Evolutionary conservation across 2,113 vertebrate species (phyloP).

Genomic region (Chascanopsetta lugubris): DNA sequence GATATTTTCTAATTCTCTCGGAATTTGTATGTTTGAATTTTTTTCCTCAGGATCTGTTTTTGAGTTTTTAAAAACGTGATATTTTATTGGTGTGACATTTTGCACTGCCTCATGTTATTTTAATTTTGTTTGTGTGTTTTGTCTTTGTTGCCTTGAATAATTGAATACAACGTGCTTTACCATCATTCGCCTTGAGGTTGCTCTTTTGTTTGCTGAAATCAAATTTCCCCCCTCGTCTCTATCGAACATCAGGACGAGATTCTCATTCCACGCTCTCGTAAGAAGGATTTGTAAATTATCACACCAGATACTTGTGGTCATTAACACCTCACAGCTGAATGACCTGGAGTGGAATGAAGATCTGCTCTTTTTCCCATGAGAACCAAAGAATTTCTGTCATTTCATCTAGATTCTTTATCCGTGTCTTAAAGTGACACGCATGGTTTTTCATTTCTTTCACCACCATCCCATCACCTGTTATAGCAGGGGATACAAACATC

Average conservation of each 20-base stretch:
- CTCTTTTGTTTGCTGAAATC: constrained; percentile 50
- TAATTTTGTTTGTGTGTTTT: constrained; percentile 50
- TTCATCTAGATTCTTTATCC: constrained; percentile 28
- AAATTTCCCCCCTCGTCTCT: constrained; percentile 21
- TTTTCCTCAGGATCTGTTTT: constrained; percentile 80
- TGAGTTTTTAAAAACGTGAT: constrained; percentile 65
- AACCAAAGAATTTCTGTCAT: constrained; percentile 74
- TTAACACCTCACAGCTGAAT: constrained; percentile 2
- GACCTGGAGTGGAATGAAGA: constrained; percentile 52
- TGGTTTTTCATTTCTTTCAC: constrained; percentile 20
- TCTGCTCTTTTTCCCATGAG: constrained; percentile 30
- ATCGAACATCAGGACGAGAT: constrained; percentile 22
- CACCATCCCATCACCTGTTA: background rate
- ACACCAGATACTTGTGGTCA: no score
- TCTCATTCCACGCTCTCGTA: constrained; percentile 45
- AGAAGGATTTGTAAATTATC: no score
- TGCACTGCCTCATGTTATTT: constrained; percentile 79
- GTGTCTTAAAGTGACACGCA: background rate
- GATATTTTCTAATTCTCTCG: constrained; percentile 56
- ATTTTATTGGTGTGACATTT: constrained; percentile 80
- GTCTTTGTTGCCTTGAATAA: constrained; percentile 78
- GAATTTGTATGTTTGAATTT: constrained; percentile 65
- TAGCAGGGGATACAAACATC: constrained; percentile 4
- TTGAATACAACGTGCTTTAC: constrained; percentile 79
- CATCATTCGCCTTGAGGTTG: constrained; percentile 63